Conservation (phyloP, 2,888 invertebrate genomes). For the Trachelus iudaicus region DNA sequence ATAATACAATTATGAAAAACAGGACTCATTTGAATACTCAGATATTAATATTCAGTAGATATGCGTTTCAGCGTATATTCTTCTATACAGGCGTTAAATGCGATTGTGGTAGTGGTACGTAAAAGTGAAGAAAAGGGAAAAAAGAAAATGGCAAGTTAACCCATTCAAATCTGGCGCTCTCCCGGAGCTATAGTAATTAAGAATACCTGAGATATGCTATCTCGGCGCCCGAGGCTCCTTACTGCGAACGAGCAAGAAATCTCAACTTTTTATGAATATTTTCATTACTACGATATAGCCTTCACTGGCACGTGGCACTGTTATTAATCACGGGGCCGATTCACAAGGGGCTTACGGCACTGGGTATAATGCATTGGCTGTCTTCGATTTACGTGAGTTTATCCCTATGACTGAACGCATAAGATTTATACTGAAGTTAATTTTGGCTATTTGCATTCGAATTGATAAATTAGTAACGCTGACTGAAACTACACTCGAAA, state of each 20-base stretch:
- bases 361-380: no score
- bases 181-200: constrained; percentile 1
- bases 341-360: background rate
- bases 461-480: no score
- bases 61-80: no score
- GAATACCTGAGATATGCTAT: constrained; percentile 3
- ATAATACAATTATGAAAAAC: background rate
- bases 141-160: background rate
- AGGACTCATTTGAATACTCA: background rate
- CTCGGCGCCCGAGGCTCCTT: background rate
- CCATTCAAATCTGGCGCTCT: background rate
- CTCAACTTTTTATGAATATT: constrained; percentile 7
- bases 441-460: no score
- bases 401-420: no score
- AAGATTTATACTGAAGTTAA: no score
- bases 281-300: constrained; percentile 2
- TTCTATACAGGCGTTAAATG: no score
- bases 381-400: no score
- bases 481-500: no score
- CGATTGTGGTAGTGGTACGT: background rate
- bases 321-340: background rate
- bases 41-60: background rate
- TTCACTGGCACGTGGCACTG: background rate
- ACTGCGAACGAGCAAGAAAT: background rate
- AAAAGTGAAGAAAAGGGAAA: background rate